phyloP scores from a whole-genome alignment of 35 echinoderm and acorn worm genomes.

The Strongylocentrotus purpuratus region DNA sequence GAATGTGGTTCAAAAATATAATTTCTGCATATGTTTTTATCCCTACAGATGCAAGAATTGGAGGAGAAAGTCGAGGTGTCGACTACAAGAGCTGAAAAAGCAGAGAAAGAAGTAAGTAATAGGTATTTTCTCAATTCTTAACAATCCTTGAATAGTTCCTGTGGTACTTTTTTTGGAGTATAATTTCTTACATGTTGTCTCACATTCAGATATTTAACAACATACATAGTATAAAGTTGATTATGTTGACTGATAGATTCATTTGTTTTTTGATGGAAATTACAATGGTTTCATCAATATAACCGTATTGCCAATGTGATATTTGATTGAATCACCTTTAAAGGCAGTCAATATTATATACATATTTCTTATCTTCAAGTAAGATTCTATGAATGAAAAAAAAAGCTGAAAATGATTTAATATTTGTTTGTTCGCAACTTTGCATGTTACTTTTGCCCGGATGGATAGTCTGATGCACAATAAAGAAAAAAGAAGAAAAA shows the following conservation, averaged over 20 bases:
- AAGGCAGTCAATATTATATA: background rate
- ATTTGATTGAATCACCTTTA: background rate
- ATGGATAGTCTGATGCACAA: too few species aligned
- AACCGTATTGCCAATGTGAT: background rate
- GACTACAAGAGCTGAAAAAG: conserved; percentile 6
- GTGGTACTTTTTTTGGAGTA: background rate
- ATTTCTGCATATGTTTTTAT: background rate
- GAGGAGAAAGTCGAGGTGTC: conserved; percentile 13
- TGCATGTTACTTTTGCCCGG: background rate
- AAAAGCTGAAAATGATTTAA: background rate
- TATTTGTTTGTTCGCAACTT: background rate
- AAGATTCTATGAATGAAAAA: background rate
- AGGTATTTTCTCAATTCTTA: too few species aligned
- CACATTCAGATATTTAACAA: background rate
- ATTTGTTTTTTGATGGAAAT: too few species aligned
- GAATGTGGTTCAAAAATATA: background rate
- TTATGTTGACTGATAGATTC: too few species aligned
- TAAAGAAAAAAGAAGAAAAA: too few species aligned
- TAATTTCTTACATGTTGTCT: background rate
- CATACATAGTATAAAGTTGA: too few species aligned
- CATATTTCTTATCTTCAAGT: background rate
- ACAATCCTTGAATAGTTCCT: background rate
- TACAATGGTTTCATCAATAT: background rate
- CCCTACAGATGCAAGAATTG: conserved; percentile 1
- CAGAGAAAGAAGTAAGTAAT: conserved; percentile 24